phyloP scores from a whole-genome alignment of 92 coral and sea anemone genomes.

The Zoanthus gigantus region DNA sequence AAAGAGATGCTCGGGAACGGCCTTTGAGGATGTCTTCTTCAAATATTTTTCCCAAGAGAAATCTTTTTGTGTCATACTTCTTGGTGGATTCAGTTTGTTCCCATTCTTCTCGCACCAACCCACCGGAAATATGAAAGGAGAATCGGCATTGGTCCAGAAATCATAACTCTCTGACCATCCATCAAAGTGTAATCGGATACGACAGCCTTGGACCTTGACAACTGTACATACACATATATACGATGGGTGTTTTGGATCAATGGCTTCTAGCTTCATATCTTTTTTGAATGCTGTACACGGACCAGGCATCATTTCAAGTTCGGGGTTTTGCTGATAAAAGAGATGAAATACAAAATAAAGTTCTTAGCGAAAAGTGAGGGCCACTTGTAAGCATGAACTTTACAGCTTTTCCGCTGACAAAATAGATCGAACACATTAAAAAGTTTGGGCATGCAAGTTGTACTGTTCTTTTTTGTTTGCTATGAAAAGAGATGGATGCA shows the following conservation, averaged over 20 bases:
- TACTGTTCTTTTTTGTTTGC: no score
- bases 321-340: constrained; percentile 38
- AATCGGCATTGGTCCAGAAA: constrained; percentile 75
- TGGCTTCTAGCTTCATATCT: constrained; percentile 65
- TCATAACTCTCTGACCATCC: constrained; percentile 82
- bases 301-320: constrained; percentile 48
- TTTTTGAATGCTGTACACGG: constrained; percentile 57
- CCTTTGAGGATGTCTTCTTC: constrained; percentile 12
- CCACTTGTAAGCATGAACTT: not conserved
- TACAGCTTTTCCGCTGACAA: not conserved
- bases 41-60: constrained; percentile 54
- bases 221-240: constrained; percentile 75
- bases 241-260: constrained; percentile 76
- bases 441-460: no score
- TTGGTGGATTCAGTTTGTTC: constrained; percentile 64
- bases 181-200: constrained; percentile 72
- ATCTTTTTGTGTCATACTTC: constrained; percentile 51
- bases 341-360: not conserved
- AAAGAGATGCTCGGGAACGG: constrained; percentile 45
- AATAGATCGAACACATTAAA: no score
- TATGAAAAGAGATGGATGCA: no score
- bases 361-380: not conserved
- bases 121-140: constrained; percentile 67
- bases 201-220: constrained; percentile 70
- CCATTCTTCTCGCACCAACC: constrained; percentile 72